A percentile compares a stretch with the other conserved stretches of the same genome.
Evolutionary conservation across 2,888 invertebrate species (phyloP).

Genomic region (Ophioninae sp.): DNA sequence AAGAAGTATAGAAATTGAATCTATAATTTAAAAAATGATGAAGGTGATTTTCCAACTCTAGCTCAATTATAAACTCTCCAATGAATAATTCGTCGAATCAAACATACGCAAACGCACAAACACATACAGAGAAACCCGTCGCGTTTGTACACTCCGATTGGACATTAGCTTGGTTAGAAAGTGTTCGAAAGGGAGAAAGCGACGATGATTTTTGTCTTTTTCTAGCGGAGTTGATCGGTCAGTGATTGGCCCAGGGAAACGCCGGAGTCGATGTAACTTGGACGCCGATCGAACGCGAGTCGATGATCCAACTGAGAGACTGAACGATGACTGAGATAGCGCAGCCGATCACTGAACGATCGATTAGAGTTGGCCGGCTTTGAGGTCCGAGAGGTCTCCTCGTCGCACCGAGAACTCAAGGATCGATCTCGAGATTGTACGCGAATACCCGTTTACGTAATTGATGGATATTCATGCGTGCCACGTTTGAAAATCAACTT

Average conservation of each 20-base stretch:
- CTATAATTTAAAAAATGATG: constrained; percentile 12
- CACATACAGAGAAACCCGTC: too few relatives aligned
- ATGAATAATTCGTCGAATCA: constrained; percentile 47
- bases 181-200: constrained; percentile 64
- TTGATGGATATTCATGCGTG: constrained; percentile 18
- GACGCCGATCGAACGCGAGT: not conserved
- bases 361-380: constrained; percentile 24
- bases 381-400: constrained; percentile 43
- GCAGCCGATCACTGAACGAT: constrained; percentile 18
- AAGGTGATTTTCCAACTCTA: constrained; percentile 6
- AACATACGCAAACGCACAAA: constrained; percentile 14
- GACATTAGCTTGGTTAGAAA: constrained; percentile 61
- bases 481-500: constrained; percentile 14
- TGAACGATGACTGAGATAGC: constrained; percentile 7
- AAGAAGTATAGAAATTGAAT: constrained; percentile 8
- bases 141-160: constrained; percentile 25
- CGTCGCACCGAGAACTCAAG: not conserved
- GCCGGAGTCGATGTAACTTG: not conserved
- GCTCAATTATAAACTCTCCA: constrained; percentile 55
- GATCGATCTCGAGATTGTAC: constrained; percentile 25
- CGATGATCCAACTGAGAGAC: constrained; percentile 13
- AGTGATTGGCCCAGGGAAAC: constrained; percentile 37
- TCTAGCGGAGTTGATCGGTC: constrained; percentile 11
- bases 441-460: constrained; percentile 28
- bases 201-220: constrained; percentile 42